Conservation (phyloP, 2,797 vertebrate genomes). For the Falco rusticolus region DNA sequence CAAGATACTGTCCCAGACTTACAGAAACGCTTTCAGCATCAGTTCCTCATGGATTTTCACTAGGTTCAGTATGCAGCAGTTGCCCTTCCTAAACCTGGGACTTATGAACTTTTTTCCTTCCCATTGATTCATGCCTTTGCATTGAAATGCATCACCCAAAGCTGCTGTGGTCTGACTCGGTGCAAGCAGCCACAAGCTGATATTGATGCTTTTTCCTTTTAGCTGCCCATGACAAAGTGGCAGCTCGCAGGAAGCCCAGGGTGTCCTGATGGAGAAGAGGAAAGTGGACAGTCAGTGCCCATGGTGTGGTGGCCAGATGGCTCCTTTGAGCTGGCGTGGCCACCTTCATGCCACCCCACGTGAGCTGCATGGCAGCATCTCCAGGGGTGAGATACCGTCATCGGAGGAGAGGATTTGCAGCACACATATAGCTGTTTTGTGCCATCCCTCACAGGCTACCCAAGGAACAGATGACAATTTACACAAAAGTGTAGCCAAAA, state of each 20-base stretch:
- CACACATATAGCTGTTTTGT: too few species aligned
- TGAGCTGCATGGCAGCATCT: rapidly evolving
- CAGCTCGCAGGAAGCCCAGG: not conserved
- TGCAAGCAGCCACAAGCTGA: not conserved
- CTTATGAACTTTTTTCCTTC: not conserved
- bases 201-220: not conserved
- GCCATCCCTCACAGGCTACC: not conserved
- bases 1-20: not conserved
- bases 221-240: too few species aligned
- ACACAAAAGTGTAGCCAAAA: not conserved
- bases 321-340: not conserved
- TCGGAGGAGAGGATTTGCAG: not conserved
- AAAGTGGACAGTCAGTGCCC: not conserved
- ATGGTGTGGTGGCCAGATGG: rapidly evolving
- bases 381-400: rapidly evolving
- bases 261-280: too few species aligned
- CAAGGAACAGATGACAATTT: not conserved
- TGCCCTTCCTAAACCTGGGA: not conserved
- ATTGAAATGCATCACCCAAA: rapidly evolving
- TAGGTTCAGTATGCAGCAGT: not conserved
- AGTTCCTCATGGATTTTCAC: not conserved
- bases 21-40: too few species aligned
- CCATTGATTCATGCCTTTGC: not conserved
- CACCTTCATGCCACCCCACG: not conserved
- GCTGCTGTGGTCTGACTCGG: rapidly evolving